phyloP scores from a whole-genome alignment of 2,888 invertebrate genomes.

The Rhynchonema sp. region DNA sequence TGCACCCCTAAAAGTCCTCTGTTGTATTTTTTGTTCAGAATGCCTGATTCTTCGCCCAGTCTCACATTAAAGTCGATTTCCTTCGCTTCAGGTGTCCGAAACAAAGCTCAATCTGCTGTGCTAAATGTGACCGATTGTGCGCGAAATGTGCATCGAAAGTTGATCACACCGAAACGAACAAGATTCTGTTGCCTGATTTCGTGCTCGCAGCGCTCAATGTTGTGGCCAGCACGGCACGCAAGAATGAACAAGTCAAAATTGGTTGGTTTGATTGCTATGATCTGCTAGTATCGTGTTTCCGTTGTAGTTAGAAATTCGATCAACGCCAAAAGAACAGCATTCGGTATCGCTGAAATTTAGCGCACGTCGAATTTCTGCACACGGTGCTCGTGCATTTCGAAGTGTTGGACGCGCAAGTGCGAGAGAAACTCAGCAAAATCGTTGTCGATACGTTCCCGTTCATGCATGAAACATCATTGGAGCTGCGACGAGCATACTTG shows the following conservation, averaged over 20 bases:
- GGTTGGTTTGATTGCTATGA: background rate
- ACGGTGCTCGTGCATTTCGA: background rate
- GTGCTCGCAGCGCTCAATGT: background rate
- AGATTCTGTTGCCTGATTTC: too few species aligned
- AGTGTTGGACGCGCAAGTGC: background rate
- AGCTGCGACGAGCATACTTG: background rate
- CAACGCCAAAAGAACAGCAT: background rate
- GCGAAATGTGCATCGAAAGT: background rate
- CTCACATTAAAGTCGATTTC: too few species aligned
- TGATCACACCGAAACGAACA: background rate
- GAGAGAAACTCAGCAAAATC: background rate
- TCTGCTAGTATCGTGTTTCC: background rate
- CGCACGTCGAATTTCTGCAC: background rate
- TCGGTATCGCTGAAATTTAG: background rate
- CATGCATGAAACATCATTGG: background rate
- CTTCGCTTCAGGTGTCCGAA: too few species aligned
- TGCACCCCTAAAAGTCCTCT: too few species aligned
- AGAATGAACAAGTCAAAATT: background rate
- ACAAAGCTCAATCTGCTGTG: background rate
- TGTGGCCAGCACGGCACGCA: background rate
- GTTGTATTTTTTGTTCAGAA: too few species aligned
- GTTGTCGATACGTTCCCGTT: background rate
- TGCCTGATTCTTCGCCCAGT: too few species aligned
- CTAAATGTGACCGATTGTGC: background rate
- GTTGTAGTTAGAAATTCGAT: background rate